phyloP scores from a whole-genome alignment of 2,888 invertebrate genomes.

The Drosophila quasianomalipes region DNA sequence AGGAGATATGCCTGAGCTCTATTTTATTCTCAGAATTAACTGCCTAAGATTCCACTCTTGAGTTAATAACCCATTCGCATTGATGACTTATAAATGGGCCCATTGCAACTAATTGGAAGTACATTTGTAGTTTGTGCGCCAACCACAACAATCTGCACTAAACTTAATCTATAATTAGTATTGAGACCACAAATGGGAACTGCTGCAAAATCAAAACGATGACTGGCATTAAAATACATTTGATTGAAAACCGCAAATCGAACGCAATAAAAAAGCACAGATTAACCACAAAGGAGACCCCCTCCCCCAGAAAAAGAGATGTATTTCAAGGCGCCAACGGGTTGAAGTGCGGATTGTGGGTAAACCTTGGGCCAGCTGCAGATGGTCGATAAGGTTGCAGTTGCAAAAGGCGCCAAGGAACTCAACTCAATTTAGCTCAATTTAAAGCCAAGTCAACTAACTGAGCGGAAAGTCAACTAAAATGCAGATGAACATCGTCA shows the following conservation, averaged over 20 bases:
- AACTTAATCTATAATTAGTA: constrained; percentile 3
- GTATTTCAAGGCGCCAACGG: background rate
- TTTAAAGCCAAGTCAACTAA: constrained; percentile 1
- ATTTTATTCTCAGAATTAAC: background rate
- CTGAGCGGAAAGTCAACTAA: constrained; percentile 49
- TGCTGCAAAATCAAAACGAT: background rate
- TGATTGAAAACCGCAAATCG: constrained; percentile 11
- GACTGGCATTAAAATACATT: background rate
- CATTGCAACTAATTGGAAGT: background rate
- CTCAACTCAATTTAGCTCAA: constrained; percentile 5
- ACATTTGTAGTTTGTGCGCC: background rate
- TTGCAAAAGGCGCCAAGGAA: constrained; percentile 19
- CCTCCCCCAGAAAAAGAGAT: background rate
- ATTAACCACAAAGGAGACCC: constrained; percentile 2
- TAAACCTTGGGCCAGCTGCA: constrained; percentile 36
- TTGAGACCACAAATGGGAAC: background rate
- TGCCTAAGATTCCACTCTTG: background rate
- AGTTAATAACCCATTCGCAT: background rate
- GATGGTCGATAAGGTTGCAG: constrained; percentile 23
- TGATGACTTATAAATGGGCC: background rate
- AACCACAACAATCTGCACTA: background rate
- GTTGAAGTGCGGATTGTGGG: background rate
- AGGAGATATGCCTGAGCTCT: fast-evolving
- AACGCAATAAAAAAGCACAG: background rate
- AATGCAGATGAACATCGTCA: constrained; percentile 56